Conservation (phyloP, 1,140 invertebrate species). For the Asbolus verrucosus region DNA sequence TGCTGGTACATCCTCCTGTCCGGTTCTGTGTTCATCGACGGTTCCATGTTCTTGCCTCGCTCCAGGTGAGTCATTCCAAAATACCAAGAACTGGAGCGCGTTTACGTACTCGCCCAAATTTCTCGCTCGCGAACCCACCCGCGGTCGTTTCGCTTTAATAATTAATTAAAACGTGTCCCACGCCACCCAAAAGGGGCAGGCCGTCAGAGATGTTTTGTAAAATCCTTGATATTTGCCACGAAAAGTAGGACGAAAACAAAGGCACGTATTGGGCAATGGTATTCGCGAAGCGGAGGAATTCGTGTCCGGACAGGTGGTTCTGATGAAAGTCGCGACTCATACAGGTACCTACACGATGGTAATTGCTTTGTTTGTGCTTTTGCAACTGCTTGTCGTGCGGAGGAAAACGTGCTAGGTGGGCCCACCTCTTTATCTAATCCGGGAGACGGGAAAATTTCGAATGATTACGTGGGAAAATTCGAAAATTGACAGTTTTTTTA, state of each 20-base stretch:
- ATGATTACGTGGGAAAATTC: too few relatives aligned
- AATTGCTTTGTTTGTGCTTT: neutral
- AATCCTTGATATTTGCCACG: conserved; percentile 28
- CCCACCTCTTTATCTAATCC: too few relatives aligned
- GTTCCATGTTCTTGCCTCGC: conserved; percentile 86
- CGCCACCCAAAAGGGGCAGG: neutral
- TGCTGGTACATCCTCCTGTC: conserved; percentile 89
- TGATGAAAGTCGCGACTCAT: conserved; percentile 22
- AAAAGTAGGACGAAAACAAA: conserved; percentile 29
- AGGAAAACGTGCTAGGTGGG: too few relatives aligned
- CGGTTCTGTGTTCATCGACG: conserved; percentile 91
- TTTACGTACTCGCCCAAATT: too few relatives aligned
- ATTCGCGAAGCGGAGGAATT: conserved; percentile 6
- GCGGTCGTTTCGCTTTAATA: conserved; percentile 1
- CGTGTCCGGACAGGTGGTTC: conserved; percentile 22
- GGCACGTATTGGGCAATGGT: conserved; percentile 7
- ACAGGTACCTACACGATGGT: conserved; percentile 11
- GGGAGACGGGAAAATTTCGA: too few relatives aligned
- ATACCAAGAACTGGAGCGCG: too few relatives aligned
- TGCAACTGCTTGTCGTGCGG: too few relatives aligned
- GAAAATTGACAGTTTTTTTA: too few relatives aligned
- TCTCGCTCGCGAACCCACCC: too few relatives aligned
- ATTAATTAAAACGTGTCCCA: neutral
- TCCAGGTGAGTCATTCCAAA: conserved; percentile 76
- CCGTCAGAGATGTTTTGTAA: neutral